A percentile compares a stretch with the other conserved stretches of the same genome.
Evolutionary conservation across 2,888 invertebrate species (phyloP).

Genomic region (Pedicia rivosa): DNA sequence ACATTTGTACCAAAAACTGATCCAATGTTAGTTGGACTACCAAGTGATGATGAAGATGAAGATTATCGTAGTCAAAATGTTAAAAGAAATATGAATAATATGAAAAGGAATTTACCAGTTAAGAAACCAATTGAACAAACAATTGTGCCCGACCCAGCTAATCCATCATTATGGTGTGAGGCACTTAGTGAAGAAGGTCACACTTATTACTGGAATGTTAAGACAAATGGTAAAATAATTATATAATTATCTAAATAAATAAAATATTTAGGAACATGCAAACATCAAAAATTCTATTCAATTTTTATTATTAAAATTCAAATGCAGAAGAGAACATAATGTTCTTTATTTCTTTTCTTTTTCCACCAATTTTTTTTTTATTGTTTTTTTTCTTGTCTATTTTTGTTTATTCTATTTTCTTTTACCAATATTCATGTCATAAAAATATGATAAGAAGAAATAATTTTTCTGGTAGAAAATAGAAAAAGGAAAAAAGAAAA

Average conservation of each 20-base stretch:
- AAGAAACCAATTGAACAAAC: constrained; percentile 12
- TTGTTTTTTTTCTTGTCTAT: no score
- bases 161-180: constrained; percentile 56
- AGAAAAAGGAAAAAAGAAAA: no score
- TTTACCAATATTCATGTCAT: no score
- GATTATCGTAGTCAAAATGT: constrained; percentile 18
- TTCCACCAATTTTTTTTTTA: no score
- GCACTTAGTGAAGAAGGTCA: constrained; percentile 58
- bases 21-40: constrained; percentile 21
- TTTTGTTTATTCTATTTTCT: no score
- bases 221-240: constrained; percentile 51
- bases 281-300: no score
- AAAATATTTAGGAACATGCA: no score
- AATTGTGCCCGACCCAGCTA: no score
- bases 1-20: constrained; percentile 20
- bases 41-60: constrained; percentile 23
- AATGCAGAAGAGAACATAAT: not conserved
- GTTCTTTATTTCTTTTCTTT: no score
- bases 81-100: constrained; percentile 32
- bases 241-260: not conserved
- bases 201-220: constrained; percentile 74
- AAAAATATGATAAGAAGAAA: no score
- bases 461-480: no score
- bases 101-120: constrained; percentile 20
- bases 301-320: not conserved